Evolutionary conservation across 1,140 invertebrate species (phyloP).

Genomic region (Elymnias hypermnestra): DNA sequence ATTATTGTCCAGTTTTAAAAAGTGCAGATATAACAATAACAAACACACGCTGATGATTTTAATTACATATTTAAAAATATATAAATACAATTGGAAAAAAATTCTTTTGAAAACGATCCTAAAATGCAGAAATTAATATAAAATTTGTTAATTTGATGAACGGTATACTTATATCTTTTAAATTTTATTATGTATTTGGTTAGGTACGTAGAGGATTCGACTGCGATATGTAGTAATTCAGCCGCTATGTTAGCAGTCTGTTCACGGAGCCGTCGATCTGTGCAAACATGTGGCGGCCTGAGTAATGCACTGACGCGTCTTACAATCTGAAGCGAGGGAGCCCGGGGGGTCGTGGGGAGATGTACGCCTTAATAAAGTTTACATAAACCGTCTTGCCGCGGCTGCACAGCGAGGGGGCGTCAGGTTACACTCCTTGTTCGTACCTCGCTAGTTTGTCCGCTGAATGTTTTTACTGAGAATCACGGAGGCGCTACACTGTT

Average conservation of each 20-base stretch:
- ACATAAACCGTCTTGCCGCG: constrained; percentile 59
- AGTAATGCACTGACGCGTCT: constrained; percentile 59
- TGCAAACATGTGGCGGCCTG: constrained; percentile 58
- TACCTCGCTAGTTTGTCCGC: constrained; percentile 40
- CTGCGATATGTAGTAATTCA: constrained; percentile 32
- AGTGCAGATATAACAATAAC: too few species aligned
- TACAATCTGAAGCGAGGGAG: constrained; percentile 47
- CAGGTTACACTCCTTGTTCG: constrained; percentile 46
- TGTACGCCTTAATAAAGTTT: constrained; percentile 66
- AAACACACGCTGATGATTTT: too few species aligned
- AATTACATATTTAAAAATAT: too few species aligned
- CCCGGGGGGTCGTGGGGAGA: constrained; percentile 28
- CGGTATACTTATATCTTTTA: too few species aligned
- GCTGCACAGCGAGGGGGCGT: constrained; percentile 38
- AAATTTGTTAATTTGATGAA: too few species aligned
- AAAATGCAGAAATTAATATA: too few species aligned
- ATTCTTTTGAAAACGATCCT: too few species aligned
- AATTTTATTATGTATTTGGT: too few species aligned
- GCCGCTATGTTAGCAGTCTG: constrained; percentile 45
- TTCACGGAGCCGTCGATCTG: constrained; percentile 60
- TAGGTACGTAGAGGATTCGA: too few species aligned
- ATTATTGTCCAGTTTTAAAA: too few species aligned
- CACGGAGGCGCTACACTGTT: constrained; percentile 59
- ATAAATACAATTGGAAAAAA: too few species aligned
- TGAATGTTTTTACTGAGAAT: constrained; percentile 63